phyloP scores from a whole-genome alignment of 2,888 invertebrate genomes.

The Augochlorella aurata region DNA sequence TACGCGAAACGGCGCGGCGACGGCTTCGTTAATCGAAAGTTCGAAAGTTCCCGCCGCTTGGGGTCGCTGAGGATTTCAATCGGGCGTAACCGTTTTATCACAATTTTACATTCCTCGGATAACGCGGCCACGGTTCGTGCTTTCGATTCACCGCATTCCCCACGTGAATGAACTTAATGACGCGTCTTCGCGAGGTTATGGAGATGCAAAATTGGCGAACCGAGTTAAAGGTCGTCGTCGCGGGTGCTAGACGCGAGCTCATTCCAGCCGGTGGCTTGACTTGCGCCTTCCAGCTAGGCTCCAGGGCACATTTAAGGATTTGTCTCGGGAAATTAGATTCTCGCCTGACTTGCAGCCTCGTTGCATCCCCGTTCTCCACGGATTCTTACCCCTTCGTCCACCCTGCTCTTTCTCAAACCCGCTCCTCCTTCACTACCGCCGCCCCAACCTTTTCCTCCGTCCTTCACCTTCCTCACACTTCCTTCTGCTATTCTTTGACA shows the following conservation, averaged over 20 bases:
- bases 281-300: slow-evolving; percentile 67
- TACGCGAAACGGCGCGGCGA: not conserved
- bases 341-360: slow-evolving; percentile 76
- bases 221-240: slow-evolving; percentile 68
- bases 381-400: slow-evolving; percentile 58
- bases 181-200: slow-evolving; percentile 61
- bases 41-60: slow-evolving; percentile 12
- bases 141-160: slow-evolving; percentile 63
- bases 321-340: slow-evolving; percentile 80
- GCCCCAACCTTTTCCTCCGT: slow-evolving; percentile 13
- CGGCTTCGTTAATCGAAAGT: slow-evolving; percentile 11
- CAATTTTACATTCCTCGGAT: slow-evolving; percentile 53
- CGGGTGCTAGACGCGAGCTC: slow-evolving; percentile 65
- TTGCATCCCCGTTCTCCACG: slow-evolving; percentile 66
- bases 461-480: slow-evolving; percentile 44
- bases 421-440: slow-evolving; percentile 17
- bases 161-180: slow-evolving; percentile 69
- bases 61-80: slow-evolving; percentile 37
- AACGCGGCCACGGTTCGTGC: slow-evolving; percentile 43
- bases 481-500: slow-evolving; percentile 53
- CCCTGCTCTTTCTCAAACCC: slow-evolving; percentile 43
- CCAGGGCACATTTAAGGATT: slow-evolving; percentile 79
- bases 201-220: slow-evolving; percentile 69
- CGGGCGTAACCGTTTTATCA: slow-evolving; percentile 46
- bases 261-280: slow-evolving; percentile 59